Percentiles rank a stretch among this genome's conserved stretches.
These are phyloP conservation scores for Apogon hyalosoma DNA, from an alignment of 2,797 vertebrate species.

Conservation along the genomic window DNA sequence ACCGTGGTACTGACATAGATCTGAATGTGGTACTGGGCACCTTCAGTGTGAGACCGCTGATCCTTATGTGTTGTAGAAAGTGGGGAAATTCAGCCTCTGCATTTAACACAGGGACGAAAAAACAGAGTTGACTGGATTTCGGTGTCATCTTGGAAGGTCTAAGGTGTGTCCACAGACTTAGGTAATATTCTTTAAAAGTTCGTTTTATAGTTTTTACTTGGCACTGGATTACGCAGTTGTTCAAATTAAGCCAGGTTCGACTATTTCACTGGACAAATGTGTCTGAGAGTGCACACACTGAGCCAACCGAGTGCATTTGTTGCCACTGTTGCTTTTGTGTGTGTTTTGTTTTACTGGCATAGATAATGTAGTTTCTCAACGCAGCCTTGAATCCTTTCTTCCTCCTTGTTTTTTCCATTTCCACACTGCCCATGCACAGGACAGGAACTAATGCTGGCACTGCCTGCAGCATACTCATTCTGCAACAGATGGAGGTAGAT, in stretches of 20 bases:
- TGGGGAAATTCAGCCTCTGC: no score
- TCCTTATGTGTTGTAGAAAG: no score
- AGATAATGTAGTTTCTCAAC: slow-evolving; percentile 4
- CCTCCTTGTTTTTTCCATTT: not conserved
- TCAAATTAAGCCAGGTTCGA: not conserved
- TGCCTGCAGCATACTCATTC: not conserved
- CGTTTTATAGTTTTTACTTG: not conserved
- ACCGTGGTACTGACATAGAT: no score
- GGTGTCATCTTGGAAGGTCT: no score
- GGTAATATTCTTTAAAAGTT: no score
- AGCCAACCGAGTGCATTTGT: not conserved
- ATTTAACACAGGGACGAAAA: no score
- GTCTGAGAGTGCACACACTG: not conserved
- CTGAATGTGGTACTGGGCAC: no score
- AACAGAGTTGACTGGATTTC: no score
- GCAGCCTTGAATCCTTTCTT: not conserved
- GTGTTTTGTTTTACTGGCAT: not conserved
- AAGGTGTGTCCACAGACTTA: no score
- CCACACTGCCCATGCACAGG: not conserved
- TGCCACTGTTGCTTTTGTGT: not conserved
- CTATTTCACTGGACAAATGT: not conserved
- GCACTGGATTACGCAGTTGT: not conserved
- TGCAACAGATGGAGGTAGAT: slow-evolving; percentile 4
- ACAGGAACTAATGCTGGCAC: not conserved
- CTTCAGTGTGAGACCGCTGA: no score